Evolutionary conservation across 2,113 vertebrate genomes (phyloP), one percentile per base, ranked within the genome.

Genomic region (Misgurnus anguillicaudatus): DNA sequence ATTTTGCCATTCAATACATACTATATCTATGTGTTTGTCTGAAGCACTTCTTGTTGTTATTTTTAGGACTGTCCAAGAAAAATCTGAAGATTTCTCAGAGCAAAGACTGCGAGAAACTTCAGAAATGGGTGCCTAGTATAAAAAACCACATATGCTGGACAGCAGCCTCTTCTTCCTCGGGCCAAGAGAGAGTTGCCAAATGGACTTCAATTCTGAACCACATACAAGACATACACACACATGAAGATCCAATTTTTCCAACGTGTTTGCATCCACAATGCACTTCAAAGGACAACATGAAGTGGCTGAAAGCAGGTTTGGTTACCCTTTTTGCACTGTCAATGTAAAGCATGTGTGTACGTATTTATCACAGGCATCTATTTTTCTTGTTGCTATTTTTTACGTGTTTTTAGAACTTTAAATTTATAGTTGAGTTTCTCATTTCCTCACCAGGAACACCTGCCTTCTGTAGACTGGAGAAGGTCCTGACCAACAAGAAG

Each of bases 31-130:
- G 24, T 31, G 24, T 31, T 2, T 31, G 24, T 31, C 24, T 31
- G 24, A 31, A 31, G 24, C 24, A 31, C 24, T 31, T 31, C 24
- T 31, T 31, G 24, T 31, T 31, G 24, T 31, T 38, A 63, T 63
- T 63, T 4, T 63, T 63, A 63, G 63, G 63, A 65, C 6, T 65
- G 7, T 65, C 63, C 11, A 65, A 65, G 38, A 65, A 65, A 42
- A 38, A 41, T 38, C 17, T 42, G 38, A 65, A 4, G 63, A 65
- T 65, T n/a, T 4, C 63, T 19, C 38, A 10, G 63, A n/a, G 38
- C 38, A 65, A 65, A n/a, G 17, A 42, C 4, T 6, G 63, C n/a
- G 9, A 42, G 7, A 31, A 31, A 31, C 24, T 31, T 31, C 24
- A 31, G 24, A 31, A 31, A 31, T 31, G 24, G 24, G 24, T 31